Evolutionary conservation across 2,113 vertebrate genomes (phyloP).

Genomic region (Platysteira castanea): DNA sequence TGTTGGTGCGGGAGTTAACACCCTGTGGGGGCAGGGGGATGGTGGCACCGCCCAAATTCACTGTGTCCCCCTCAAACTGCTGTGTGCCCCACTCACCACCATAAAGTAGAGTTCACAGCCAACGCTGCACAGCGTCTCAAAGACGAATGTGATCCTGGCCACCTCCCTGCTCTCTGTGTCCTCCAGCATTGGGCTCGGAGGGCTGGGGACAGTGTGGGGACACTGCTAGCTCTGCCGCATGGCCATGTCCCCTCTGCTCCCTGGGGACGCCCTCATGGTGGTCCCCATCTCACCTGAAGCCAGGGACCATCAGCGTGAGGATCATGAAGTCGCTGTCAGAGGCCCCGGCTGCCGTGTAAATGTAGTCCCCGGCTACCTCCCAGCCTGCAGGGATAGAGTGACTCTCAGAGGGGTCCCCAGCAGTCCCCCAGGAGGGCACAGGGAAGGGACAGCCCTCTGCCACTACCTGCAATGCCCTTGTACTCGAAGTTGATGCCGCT

Average conservation of each 20-base stretch:
- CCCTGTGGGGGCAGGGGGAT: constrained; percentile 72
- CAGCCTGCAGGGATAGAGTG: constrained; percentile 76
- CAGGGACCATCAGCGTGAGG: constrained; percentile 82
- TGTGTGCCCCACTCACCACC: constrained; percentile 73
- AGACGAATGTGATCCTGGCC: constrained; percentile 88
- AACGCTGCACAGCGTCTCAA: constrained; percentile 84
- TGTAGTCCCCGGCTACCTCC: constrained; percentile 92
- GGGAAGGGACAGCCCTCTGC: neutral
- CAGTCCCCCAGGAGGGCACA: accelerated
- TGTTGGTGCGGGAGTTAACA: constrained; percentile 77
- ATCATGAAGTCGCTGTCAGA: constrained; percentile 89
- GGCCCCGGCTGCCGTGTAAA: constrained; percentile 86
- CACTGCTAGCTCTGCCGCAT: neutral
- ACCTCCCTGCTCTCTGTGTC: constrained; percentile 79
- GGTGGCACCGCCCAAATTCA: neutral
- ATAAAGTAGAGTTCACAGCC: constrained; percentile 88
- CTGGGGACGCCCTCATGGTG: neutral
- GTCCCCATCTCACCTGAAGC: constrained; percentile 83
- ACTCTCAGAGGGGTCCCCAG: accelerated
- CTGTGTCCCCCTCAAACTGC: neutral
- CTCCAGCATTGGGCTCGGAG: constrained; percentile 69
- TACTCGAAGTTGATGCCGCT: constrained; percentile 79
- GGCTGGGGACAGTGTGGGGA: constrained; percentile 56
- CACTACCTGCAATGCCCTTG: constrained; percentile 80
- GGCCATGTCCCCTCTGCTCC: accelerated